Percentiles rank a stretch among this genome's conserved stretches.
Conservation (phyloP, 2,113 vertebrate genomes). For the Scophthalmus maximus region DNA sequence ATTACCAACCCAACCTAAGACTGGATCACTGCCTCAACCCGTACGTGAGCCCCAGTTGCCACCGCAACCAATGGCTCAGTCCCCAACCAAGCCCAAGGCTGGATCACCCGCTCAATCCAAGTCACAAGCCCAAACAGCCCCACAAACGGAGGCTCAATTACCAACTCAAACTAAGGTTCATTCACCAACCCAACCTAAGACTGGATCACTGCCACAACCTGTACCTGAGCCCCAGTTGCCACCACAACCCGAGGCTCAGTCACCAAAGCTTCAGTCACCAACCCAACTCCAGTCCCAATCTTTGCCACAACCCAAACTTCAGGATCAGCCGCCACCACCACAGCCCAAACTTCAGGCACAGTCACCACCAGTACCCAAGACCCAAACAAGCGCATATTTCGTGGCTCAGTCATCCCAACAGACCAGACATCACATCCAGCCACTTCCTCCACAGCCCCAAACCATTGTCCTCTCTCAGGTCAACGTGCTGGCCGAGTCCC, state of each 20-base stretch:
- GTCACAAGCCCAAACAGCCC: background rate
- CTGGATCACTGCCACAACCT: background rate
- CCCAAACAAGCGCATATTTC: constrained; percentile 16
- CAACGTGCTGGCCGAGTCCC: constrained; percentile 41
- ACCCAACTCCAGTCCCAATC: constrained; percentile 2
- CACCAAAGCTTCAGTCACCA: constrained; percentile 20
- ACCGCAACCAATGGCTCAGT: constrained; percentile 7
- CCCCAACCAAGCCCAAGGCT: constrained; percentile 4
- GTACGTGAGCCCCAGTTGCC: constrained; percentile 33
- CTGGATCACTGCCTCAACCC: background rate
- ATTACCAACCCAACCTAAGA: background rate
- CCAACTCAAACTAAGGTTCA: background rate
- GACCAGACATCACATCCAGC: constrained; percentile 15
- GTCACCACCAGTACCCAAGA: background rate
- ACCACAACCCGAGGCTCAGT: constrained; percentile 19
- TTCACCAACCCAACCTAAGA: background rate
- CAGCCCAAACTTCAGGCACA: constrained; percentile 22
- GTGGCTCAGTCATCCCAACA: constrained; percentile 40
- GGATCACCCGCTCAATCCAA: background rate
- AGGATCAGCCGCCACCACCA: constrained; percentile 33
- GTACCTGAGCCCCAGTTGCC: constrained; percentile 38
- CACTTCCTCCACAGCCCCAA: constrained; percentile 10
- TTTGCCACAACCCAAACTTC: constrained; percentile 18
- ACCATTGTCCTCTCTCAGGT: constrained; percentile 20
- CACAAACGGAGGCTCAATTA: background rate